These are phyloP conservation scores for Brachirus orientalis DNA, from an alignment of 2,113 vertebrate species.

Conservation along the genomic window DNA sequence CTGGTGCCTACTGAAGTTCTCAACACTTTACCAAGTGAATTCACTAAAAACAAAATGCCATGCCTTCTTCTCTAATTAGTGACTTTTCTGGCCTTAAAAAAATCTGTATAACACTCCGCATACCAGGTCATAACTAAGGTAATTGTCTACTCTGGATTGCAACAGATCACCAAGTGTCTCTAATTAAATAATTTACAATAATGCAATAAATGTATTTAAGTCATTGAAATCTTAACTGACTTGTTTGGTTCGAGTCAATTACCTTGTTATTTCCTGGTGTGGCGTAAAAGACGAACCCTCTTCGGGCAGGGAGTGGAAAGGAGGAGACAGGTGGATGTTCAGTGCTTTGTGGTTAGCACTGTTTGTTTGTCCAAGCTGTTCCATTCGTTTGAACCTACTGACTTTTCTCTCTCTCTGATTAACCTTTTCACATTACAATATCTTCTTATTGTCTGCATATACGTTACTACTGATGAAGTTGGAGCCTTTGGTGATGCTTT, in stretches of 20 bases:
- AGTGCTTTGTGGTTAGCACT: no score
- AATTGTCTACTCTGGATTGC: no score
- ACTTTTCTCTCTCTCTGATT: slow-evolving; percentile 44
- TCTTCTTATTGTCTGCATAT: slow-evolving; percentile 40
- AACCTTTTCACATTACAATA: slow-evolving; percentile 24
- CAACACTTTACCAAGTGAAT: slow-evolving; percentile 51
- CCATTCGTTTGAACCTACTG: slow-evolving; percentile 43
- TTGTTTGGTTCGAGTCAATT: slow-evolving; percentile 11
- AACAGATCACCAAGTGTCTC: no score
- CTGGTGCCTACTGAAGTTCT: slow-evolving; percentile 65
- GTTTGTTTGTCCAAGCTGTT: slow-evolving; percentile 1
- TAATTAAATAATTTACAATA: slow-evolving; percentile 33
- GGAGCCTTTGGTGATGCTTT: slow-evolving; percentile 40
- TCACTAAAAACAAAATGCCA: slow-evolving; percentile 35
- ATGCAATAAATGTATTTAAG: slow-evolving; percentile 36
- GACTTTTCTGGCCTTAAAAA: slow-evolving; percentile 28
- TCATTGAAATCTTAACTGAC: slow-evolving; percentile 24
- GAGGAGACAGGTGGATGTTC: slow-evolving; percentile 19
- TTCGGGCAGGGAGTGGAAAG: slow-evolving; percentile 29
- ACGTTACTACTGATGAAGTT: slow-evolving; percentile 73
- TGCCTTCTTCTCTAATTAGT: slow-evolving; percentile 39
- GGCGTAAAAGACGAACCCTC: slow-evolving; percentile 14
- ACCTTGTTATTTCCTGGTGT: slow-evolving; percentile 57
- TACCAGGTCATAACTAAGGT: slow-evolving; percentile 55
- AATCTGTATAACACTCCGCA: slow-evolving; percentile 43